These are phyloP conservation scores for Cynopterus brachyotis DNA, from an alignment of 2,113 vertebrate genomes.

Conservation along the genomic window DNA sequence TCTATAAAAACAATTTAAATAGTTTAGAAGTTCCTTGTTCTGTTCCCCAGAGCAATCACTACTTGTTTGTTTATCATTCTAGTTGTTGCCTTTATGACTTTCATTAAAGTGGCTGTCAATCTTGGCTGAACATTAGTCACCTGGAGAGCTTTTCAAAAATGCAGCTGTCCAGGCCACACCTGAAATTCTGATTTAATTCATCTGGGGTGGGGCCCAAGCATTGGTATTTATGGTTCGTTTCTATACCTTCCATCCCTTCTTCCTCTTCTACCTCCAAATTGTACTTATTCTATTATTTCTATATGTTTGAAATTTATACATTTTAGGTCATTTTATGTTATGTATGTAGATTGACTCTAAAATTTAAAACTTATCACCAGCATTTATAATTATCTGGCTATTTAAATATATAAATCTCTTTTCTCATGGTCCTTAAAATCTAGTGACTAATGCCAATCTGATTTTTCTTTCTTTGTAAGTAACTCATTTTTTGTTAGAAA, in stretches of 20 bases:
- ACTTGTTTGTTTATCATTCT: slow-evolving; percentile 39
- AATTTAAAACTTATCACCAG: background rate
- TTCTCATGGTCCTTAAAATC: background rate
- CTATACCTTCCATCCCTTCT: background rate
- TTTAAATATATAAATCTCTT: background rate
- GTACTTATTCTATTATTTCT: background rate
- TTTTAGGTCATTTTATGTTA: background rate
- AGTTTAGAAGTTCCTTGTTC: background rate
- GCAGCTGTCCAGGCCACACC: background rate
- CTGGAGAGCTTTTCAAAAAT: background rate
- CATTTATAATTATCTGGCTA: background rate
- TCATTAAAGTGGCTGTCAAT: slow-evolving; percentile 33
- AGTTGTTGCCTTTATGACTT: slow-evolving; percentile 19
- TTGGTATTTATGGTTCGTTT: background rate
- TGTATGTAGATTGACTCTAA: background rate
- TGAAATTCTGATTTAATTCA: background rate
- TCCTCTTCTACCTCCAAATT: background rate
- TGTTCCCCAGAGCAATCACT: background rate
- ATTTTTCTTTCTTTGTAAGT: background rate
- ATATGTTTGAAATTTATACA: background rate
- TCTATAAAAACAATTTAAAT: background rate
- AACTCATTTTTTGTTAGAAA: background rate
- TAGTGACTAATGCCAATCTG: background rate
- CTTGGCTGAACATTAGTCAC: background rate
- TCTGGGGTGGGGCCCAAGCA: background rate